Evolutionary conservation across 2,113 vertebrate species (phyloP), one percentile per base, ranked within the genome.

Genomic region (Romanogobio albipinnatus): DNA sequence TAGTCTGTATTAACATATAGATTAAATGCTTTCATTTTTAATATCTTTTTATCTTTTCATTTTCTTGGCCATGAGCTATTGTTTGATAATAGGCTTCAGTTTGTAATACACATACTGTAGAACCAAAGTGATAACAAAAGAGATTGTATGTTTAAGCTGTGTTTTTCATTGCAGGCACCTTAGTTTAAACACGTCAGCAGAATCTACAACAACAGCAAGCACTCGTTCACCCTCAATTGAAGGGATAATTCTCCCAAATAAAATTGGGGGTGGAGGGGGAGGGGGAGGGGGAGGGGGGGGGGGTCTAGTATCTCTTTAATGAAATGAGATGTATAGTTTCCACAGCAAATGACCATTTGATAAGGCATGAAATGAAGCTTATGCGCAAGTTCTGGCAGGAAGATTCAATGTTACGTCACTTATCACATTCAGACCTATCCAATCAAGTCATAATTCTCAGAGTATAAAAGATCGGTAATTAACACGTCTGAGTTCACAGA

Each of bases 1-100:
- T 39, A 24, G 9, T 6, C 51, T 68, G 10, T 47, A 83, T 86
- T 86, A 88, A 88, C 84, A 88, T 83, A 84, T 85, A 85, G 86
- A 85, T 86, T 86, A 86, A 88, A 84, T 81, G 62, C 53, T 81
- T 84, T 83, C 26, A 24, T 47, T 61, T 88, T 75, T 47, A 71
- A 61, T 68, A 29, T 71, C 4, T 36, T 73, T 56, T 77, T 6
- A 59, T 64, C 64, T 76, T 71, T 51, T 17, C 22, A n/a, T 47
- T 53, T 13, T 73, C 82, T 62, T 56, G 1, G 11, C 45, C 19
- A 74, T 19, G 1, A 49, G 9, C 26, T 81, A 51, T 24, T 85
- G 14, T 85, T 59, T 85, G 47, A 61, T 79, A 68, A 47, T 66
- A 11, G 33, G 24, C n/a, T 62, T 43, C 10, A 62, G 29, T 73